Evolutionary conservation across 2,888 invertebrate species (phyloP).

Genomic region (Agapetus fuscipes): DNA sequence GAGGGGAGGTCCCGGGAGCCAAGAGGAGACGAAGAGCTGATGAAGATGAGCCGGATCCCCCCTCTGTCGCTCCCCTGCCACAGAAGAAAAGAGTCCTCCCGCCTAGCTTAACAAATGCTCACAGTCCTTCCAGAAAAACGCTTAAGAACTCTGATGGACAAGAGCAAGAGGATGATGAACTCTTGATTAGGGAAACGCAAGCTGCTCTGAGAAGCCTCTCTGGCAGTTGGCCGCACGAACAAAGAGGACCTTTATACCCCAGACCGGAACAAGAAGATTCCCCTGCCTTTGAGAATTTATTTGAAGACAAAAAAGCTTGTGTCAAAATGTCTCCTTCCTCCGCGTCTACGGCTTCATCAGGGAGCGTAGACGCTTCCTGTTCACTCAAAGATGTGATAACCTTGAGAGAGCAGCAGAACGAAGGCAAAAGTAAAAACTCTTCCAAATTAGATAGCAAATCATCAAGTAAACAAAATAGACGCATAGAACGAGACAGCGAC

Average conservation of each 20-base stretch:
- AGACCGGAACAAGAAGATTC: slow-evolving; percentile 65
- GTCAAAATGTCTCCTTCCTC: slow-evolving; percentile 56
- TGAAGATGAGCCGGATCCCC: slow-evolving; percentile 32
- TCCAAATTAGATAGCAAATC: slow-evolving; percentile 21
- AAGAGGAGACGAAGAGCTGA: slow-evolving; percentile 30
- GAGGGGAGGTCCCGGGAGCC: slow-evolving; percentile 33
- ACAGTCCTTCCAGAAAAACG: slow-evolving; percentile 34
- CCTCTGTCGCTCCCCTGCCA: slow-evolving; percentile 38
- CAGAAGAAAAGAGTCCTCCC: slow-evolving; percentile 46
- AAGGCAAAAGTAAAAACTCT: slow-evolving; percentile 20
- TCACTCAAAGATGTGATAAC: slow-evolving; percentile 58
- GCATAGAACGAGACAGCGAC: slow-evolving; percentile 30
- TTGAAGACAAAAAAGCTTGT: slow-evolving; percentile 69
- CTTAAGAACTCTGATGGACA: slow-evolving; percentile 21
- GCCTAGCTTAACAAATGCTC: slow-evolving; percentile 31
- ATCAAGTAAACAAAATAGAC: slow-evolving; percentile 23
- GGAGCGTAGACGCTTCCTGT: slow-evolving; percentile 49
- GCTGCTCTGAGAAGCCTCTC: slow-evolving; percentile 80
- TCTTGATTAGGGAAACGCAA: slow-evolving; percentile 78
- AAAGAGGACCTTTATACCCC: slow-evolving; percentile 52
- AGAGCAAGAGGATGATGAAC: slow-evolving; percentile 64
- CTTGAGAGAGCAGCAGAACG: slow-evolving; percentile 33
- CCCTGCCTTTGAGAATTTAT: slow-evolving; percentile 74
- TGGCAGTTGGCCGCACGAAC: slow-evolving; percentile 71
- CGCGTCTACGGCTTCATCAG: slow-evolving; percentile 49